Conservation (phyloP, 1,140 invertebrate genomes). For the Rhynchophorus ferrugineus region DNA sequence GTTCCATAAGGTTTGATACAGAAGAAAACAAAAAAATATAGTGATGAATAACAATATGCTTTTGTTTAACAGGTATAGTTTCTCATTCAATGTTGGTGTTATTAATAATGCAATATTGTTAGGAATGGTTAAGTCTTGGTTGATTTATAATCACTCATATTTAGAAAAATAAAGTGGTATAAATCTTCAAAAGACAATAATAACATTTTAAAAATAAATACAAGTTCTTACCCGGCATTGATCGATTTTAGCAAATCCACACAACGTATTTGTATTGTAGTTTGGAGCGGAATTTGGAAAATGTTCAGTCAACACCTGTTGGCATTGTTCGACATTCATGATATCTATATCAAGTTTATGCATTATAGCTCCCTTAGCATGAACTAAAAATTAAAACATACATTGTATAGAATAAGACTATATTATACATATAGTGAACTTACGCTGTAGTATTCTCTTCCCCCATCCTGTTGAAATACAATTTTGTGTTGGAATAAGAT, state of each 20-base stretch:
- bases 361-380: slow-evolving; percentile 64
- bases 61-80: too few relatives aligned
- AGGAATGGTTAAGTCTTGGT: too few relatives aligned
- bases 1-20: too few relatives aligned
- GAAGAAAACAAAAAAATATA: too few relatives aligned
- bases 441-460: slow-evolving; percentile 68
- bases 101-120: too few relatives aligned
- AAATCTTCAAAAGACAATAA: too few relatives aligned
- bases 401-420: not conserved
- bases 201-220: too few relatives aligned
- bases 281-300: slow-evolving; percentile 45
- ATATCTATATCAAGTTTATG: slow-evolving; percentile 63
- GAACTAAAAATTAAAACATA: slow-evolving; percentile 47
- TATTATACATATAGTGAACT: slow-evolving; percentile 29
- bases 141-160: too few relatives aligned
- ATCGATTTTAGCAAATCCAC: slow-evolving; percentile 35
- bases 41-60: too few relatives aligned
- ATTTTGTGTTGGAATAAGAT: slow-evolving; percentile 43
- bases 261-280: slow-evolving; percentile 44
- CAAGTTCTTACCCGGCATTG: slow-evolving; percentile 45
- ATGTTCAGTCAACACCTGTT: slow-evolving; percentile 46
- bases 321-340: slow-evolving; percentile 52
- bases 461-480: slow-evolving; percentile 79
- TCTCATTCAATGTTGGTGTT: too few relatives aligned
- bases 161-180: too few relatives aligned